Evolutionary conservation across 37 sponge, comb jelly and placozoan genomes (phyloP).

Genomic region (Agelas oroides): DNA sequence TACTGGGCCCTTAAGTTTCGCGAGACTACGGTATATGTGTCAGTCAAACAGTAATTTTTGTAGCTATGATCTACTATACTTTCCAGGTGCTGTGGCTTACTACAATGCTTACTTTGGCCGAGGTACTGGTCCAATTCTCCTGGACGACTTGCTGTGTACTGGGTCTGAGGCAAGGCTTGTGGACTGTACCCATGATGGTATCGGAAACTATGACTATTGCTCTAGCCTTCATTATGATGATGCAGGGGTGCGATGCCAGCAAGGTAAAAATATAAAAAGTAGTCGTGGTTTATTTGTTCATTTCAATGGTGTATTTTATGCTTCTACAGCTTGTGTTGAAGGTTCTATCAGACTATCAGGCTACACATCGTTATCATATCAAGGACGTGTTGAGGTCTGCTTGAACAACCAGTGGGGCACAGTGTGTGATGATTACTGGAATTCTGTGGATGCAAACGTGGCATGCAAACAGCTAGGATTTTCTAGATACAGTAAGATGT

Average conservation of each 20-base stretch:
- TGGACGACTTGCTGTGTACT: conserved; percentile 10
- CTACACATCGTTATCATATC: not conserved
- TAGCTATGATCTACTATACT: not conserved
- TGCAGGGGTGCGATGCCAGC: too few species aligned
- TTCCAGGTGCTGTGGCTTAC: not conserved
- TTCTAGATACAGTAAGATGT: not conserved
- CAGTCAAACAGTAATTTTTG: too few species aligned
- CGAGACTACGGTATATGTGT: too few species aligned
- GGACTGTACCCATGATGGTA: not conserved
- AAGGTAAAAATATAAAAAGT: too few species aligned
- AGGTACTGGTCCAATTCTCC: conserved; percentile 6
- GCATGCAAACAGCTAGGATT: conserved; percentile 7
- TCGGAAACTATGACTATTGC: not conserved
- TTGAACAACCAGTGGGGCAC: conserved; percentile 62
- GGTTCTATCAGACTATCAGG: too few species aligned
- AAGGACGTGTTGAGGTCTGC: conserved; percentile 66
- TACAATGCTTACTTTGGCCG: not conserved
- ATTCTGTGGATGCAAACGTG: not conserved
- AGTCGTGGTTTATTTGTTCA: too few species aligned
- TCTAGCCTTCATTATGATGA: too few species aligned
- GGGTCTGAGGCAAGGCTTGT: conserved; percentile 1
- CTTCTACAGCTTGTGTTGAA: too few species aligned
- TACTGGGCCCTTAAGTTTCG: not conserved
- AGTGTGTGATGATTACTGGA: conserved; percentile 54
- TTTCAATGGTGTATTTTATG: too few species aligned